Evolutionary conservation across 2,888 invertebrate species (phyloP).

Genomic region (Mayetiola destructor): DNA sequence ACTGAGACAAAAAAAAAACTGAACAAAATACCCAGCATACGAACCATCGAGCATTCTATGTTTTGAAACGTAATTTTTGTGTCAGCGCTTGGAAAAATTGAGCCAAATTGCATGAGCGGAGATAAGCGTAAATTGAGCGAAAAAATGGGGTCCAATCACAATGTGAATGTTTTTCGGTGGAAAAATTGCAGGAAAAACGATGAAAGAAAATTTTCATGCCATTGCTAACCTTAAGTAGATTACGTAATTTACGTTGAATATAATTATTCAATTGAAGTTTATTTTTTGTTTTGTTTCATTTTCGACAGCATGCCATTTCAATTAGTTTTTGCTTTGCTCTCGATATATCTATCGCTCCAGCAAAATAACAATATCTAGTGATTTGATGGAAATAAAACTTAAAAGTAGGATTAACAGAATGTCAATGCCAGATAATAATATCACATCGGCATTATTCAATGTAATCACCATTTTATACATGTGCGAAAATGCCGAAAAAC

Average conservation of each 20-base stretch:
- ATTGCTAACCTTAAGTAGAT: constrained; percentile 11
- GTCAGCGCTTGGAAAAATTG: constrained; percentile 9
- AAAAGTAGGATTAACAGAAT: constrained; percentile 8
- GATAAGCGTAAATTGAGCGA: constrained; percentile 10
- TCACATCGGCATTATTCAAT: neutral
- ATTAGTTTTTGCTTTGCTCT: neutral
- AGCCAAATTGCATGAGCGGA: constrained; percentile 1
- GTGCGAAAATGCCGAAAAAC: constrained; percentile 1
- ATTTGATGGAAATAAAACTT: constrained; percentile 10
- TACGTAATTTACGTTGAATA: constrained; percentile 6
- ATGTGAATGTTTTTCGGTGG: too few relatives aligned
- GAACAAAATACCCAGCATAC: too few relatives aligned
- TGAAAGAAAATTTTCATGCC: constrained; percentile 1
- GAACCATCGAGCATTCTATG: too few relatives aligned
- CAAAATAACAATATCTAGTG: neutral
- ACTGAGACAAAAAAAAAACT: too few relatives aligned
- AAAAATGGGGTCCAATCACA: constrained; percentile 12
- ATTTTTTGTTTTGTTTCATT: constrained; percentile 11
- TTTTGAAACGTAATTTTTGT: neutral
- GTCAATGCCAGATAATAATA: neutral
- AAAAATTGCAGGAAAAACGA: too few relatives aligned
- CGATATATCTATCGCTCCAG: neutral
- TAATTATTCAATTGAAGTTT: constrained; percentile 12
- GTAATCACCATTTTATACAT: constrained; percentile 1
- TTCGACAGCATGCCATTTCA: constrained; percentile 4